phyloP scores from a whole-genome alignment of 2,888 invertebrate genomes.

The Parnassius glacialis region DNA sequence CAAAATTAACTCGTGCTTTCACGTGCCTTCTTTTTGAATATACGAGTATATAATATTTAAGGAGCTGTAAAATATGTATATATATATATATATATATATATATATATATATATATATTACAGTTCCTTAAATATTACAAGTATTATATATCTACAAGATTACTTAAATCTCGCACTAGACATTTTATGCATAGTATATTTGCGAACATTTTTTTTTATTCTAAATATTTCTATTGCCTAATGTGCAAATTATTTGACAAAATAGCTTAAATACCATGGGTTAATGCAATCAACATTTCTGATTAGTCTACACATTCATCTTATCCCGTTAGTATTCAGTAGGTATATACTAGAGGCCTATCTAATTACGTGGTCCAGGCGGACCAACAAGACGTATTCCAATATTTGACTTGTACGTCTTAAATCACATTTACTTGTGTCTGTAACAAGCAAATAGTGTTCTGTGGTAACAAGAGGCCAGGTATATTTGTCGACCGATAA shows the following conservation, averaged over 20 bases:
- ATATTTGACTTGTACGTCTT: slow-evolving; percentile 74
- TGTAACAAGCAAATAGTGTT: slow-evolving; percentile 51
- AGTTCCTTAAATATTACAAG: too few species aligned
- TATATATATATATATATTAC: too few species aligned
- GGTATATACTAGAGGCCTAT: slow-evolving; percentile 56
- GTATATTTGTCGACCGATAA: slow-evolving; percentile 67
- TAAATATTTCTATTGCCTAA: too few species aligned
- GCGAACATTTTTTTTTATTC: too few species aligned
- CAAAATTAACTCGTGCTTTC: too few species aligned
- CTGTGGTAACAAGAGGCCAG: slow-evolving; percentile 63
- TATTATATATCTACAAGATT: too few species aligned
- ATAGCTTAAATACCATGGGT: not conserved
- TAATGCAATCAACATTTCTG: slow-evolving; percentile 4
- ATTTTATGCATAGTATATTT: too few species aligned
- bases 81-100: too few species aligned
- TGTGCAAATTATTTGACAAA: not conserved
- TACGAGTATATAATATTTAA: too few species aligned
- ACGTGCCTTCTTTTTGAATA: too few species aligned
- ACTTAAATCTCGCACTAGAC: too few species aligned
- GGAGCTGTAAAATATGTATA: too few species aligned
- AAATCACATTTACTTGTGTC: slow-evolving; percentile 71
- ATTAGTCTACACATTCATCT: slow-evolving; percentile 13
- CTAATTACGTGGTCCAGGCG: slow-evolving; percentile 57
- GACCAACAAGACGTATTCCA: slow-evolving; percentile 65
- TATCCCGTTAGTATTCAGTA: slow-evolving; percentile 57